A percentile compares a stretch with the other conserved stretches of the same genome.
These are phyloP conservation scores for Nyctalus aviator DNA, from an alignment of 2,797 vertebrate genomes.

Conservation along the genomic window DNA sequence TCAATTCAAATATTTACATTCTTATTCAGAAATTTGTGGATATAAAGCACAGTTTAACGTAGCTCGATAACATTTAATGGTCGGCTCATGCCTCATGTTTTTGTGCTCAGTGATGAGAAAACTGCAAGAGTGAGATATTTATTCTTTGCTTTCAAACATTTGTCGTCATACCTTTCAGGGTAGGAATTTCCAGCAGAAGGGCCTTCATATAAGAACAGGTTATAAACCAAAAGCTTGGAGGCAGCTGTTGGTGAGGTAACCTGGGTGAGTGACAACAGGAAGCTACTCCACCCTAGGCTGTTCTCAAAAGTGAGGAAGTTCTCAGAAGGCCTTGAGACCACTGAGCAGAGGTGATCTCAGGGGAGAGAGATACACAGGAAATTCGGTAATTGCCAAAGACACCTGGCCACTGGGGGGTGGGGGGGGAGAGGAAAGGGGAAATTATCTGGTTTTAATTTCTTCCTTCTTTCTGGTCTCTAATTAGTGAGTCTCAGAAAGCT, in stretches of 20 bases:
- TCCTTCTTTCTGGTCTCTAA: neutral
- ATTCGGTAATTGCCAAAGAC: neutral
- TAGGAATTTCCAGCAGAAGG: neutral
- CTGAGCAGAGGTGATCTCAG: neutral
- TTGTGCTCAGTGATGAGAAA: neutral
- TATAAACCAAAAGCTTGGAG: neutral
- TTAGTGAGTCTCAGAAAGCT: neutral
- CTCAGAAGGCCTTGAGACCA: neutral
- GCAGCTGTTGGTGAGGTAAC: neutral
- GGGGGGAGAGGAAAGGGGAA: neutral
- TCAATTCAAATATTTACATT: constrained; percentile 26
- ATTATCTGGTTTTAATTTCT: neutral
- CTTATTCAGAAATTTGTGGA: neutral
- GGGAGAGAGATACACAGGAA: neutral
- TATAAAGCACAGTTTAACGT: neutral
- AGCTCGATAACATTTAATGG: neutral
- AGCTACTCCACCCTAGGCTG: neutral
- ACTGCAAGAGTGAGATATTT: neutral
- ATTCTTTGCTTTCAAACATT: neutral
- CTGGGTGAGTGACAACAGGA: neutral
- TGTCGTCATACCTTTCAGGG: neutral
- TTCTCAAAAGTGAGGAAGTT: neutral
- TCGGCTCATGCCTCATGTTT: neutral
- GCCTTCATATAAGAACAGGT: neutral
- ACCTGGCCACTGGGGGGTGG: neutral